Base-by-base conservation (phyloP, 2,888 invertebrate species). In the Lochmaea crataegi region DNA sequence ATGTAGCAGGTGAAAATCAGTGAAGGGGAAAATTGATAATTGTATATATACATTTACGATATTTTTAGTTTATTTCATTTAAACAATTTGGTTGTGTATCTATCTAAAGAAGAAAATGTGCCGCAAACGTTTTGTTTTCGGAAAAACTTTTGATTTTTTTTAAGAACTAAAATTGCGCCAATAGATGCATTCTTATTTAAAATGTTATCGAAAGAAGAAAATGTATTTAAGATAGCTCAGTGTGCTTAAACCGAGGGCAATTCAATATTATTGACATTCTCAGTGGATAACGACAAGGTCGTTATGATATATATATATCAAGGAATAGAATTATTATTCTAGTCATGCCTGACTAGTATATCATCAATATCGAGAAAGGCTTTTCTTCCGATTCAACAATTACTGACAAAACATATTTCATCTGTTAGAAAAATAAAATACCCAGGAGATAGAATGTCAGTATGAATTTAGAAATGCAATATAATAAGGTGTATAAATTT, bases 341-440 rank as follows among this genome's bases (percentile, higher is more conserved):
- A 64, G 64, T 64, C 48, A 64, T 64, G 64, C 64, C 16, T 18
- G 42, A 64, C 18, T 18, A 26, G 48, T 9, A 48, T 12, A 64
- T 42, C 45, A 64, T 45, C 58, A 32, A 58, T 58, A 45, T 48
- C 11, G 45, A 18, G 18, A 11, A 41, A 10, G 32, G 48, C 48
- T 45, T 10, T 64, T 64, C 45, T 64, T 64, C 64, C 64, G 64
- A 48, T 48, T 64, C 64, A 64, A 42, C 45, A 64, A 45, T 42
- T 45, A 18, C 45, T 41, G 14, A 64, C 22, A 45, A 61, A 61
- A 61, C n/a, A 32, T 38, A 11, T 48, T 22, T 63, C n/a, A n/a
- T n/a, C 48, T 16, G 41, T 42, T 61, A 10, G 26, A 45, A 45
- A 22, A 64, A 45, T 38, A 64, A 45, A 18, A 22, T 18, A 16